Percentiles rank a stretch among this genome's conserved stretches.
These are phyloP conservation scores for Scaptomyza parva DNA, from an alignment of 2,888 invertebrate species.

Conservation along the genomic window DNA sequence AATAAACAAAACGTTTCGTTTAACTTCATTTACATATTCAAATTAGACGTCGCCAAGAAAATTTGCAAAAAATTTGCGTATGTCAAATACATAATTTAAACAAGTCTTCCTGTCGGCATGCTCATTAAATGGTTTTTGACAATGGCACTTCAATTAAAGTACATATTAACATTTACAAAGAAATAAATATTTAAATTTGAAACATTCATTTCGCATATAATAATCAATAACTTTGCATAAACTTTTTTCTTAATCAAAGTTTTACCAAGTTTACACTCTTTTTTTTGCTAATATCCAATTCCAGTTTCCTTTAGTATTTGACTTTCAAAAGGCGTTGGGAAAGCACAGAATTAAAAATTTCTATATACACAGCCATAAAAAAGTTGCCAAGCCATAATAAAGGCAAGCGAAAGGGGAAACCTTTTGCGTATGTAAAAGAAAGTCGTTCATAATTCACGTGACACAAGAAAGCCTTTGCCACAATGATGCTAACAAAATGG, in stretches of 20 bases:
- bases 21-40: conserved; percentile 2
- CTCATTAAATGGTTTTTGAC: conserved; percentile 7
- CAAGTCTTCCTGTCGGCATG: not conserved
- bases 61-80: not conserved
- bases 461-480: conserved; percentile 10
- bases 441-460: conserved; percentile 46
- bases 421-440: conserved; percentile 17
- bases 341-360: not conserved
- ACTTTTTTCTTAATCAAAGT: conserved; percentile 5
- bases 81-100: not conserved
- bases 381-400: conserved; percentile 11
- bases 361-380: conserved; percentile 1
- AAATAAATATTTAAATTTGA: too few relatives aligned
- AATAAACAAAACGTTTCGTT: not conserved
- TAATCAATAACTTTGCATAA: not conserved
- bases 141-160: conserved; percentile 7
- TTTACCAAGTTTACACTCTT: not conserved
- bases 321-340: not conserved
- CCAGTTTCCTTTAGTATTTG: not conserved
- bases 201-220: not conserved
- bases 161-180: not conserved
- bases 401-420: not conserved
- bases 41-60: conserved; percentile 13
- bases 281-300: not conserved
- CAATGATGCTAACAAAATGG: conserved; percentile 28